phyloP scores from a whole-genome alignment of 2,113 vertebrate species.

The Balaeniceps rex region DNA sequence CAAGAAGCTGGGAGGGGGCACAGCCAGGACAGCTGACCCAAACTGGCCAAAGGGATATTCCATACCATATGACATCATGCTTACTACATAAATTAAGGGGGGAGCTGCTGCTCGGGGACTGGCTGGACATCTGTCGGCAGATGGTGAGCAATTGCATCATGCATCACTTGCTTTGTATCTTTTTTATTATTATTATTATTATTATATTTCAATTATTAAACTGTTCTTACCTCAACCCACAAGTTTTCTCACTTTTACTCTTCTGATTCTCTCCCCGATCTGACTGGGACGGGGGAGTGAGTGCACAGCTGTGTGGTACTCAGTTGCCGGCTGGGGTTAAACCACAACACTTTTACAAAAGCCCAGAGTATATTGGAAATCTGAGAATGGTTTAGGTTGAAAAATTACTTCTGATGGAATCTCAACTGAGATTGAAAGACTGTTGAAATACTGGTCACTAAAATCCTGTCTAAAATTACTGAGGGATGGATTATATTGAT shows the following conservation, averaged over 20 bases:
- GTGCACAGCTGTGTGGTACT: not conserved
- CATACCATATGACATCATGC: not conserved
- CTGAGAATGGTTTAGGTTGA: not conserved
- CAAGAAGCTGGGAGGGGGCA: not conserved
- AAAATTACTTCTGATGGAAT: not conserved
- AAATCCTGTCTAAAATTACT: not conserved
- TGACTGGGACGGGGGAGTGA: not conserved
- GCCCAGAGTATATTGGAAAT: not conserved
- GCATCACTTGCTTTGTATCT: not conserved
- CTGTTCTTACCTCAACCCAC: not conserved
- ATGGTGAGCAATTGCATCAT: not conserved
- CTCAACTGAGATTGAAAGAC: not conserved
- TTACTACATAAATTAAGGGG: not conserved
- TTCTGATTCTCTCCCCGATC: not conserved
- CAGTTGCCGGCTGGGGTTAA: not conserved
- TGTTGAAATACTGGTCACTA: not conserved
- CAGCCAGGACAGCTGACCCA: not conserved
- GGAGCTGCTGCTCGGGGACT: not conserved
- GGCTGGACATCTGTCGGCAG: not conserved
- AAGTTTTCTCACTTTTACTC: not conserved
- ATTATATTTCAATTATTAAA: not conserved
- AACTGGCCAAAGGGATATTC: not conserved
- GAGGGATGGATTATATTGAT: not conserved
- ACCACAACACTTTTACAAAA: not conserved
- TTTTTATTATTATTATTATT: not conserved